A percentile compares a stretch with the other conserved stretches of the same genome.
Evolutionary conservation across 2,888 invertebrate genomes (phyloP).

Genomic region (Sesamia inferens): DNA sequence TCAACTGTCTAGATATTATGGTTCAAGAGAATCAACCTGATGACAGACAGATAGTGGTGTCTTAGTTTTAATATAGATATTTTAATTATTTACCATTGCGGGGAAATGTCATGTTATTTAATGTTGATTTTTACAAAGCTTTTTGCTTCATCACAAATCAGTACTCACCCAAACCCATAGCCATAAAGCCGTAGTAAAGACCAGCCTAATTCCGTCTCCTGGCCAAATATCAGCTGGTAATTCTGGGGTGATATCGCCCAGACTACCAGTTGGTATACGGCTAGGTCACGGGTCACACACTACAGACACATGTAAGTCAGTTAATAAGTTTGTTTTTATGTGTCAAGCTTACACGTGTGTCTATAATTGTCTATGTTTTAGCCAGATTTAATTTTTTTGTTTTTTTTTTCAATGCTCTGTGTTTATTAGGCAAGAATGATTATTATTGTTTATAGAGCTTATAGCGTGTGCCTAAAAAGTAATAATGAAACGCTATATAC

Average conservation of each 20-base stretch:
- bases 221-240: constrained; percentile 99
- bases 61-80: neutral
- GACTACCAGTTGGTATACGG: constrained; percentile 96
- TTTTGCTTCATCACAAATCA: constrained; percentile 32
- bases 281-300: constrained; percentile 70
- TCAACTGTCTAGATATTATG: no score
- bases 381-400: constrained; percentile 18
- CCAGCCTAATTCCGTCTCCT: constrained; percentile 62
- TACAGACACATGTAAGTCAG: constrained; percentile 81
- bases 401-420: constrained; percentile 13
- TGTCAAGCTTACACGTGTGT: constrained; percentile 63
- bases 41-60: no score
- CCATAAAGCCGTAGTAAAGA: constrained; percentile 48
- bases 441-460: neutral
- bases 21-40: no score
- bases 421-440: neutral
- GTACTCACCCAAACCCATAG: constrained; percentile 20
- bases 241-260: constrained; percentile 95
- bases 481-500: neutral
- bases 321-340: constrained; percentile 61
- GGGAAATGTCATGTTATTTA: neutral
- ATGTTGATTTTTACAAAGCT: neutral
- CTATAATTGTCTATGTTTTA: constrained; percentile 40
- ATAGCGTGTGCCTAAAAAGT: neutral
- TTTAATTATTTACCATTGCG: neutral